Evolutionary conservation across 1,140 invertebrate genomes (phyloP), one percentile per base, ranked within the genome.

Genomic region (Spodoptera frugiperda): DNA sequence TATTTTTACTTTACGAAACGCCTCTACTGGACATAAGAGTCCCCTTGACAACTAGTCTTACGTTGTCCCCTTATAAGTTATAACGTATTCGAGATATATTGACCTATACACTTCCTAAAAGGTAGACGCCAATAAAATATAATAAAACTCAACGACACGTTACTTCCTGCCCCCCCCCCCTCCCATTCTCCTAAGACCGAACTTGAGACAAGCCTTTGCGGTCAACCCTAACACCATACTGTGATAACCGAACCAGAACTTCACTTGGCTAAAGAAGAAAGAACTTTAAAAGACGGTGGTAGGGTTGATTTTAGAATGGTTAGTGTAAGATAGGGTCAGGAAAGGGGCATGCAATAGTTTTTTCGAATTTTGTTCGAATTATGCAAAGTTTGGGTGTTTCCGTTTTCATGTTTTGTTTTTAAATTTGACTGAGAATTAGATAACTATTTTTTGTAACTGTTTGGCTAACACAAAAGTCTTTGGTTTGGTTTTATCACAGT

Each of bases 221-320:
- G 90, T 93, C 84, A 84, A 78, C 85, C 89, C 89, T 86, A 83
- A 87, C 83, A 90, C 81, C 80, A 87, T 82, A 83, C 85, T 84
- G 86, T 86, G 87, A 84, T 89, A 88, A 85, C 51, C 87, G 84
- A 91, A 87, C 83, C 89, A 90, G 83, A 90, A 93, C 87, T 71
- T 77, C 17, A 61, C 55, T 44, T 71, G 54, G 63, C 57, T 17
- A 51, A 17, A 15, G 9, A 0, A 82, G 79, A 79, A 30, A 39
- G 49, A 67, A 82, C 80, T 46, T 82, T 88, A 80, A 17, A 1
- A 11, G n/a, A 0, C 5, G n/a, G 2, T 19, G 5, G 30, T 48
- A 73, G 53, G 44, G 71, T 49, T 76, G 25, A 25, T 5, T 33
- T 63, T 51, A 5, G 6, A 33, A 11, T 61, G 44, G 3, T 0